Evolutionary conservation across 2,113 vertebrate species (phyloP).

Genomic region (Dicrurus megarhynchus): DNA sequence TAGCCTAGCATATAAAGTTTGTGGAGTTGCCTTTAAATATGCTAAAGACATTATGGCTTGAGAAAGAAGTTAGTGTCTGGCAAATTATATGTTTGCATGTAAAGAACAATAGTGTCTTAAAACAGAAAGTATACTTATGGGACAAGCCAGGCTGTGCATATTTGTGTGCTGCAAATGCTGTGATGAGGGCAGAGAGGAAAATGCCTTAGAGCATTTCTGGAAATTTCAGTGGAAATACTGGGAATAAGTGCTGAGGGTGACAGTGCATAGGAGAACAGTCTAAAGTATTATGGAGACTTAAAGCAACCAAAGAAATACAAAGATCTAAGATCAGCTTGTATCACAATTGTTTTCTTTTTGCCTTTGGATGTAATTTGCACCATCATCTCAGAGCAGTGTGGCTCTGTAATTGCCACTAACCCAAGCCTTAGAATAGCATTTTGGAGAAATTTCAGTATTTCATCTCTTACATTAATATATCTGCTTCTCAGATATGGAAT

Average conservation of each 20-base stretch:
- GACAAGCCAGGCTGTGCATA: background rate
- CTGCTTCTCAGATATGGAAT: slow-evolving; percentile 11
- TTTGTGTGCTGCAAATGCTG: background rate
- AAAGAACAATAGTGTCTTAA: slow-evolving; percentile 35
- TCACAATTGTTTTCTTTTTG: background rate
- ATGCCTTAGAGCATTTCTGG: slow-evolving; percentile 22
- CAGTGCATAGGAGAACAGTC: background rate
- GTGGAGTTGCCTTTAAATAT: slow-evolving; percentile 38
- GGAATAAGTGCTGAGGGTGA: background rate
- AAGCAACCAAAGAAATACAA: background rate
- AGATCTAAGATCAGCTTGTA: background rate
- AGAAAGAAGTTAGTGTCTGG: slow-evolving; percentile 32
- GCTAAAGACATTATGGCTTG: slow-evolving; percentile 25
- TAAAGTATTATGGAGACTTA: background rate
- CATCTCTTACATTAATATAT: background rate
- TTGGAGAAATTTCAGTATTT: background rate
- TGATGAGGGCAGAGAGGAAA: background rate
- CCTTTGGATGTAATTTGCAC: background rate
- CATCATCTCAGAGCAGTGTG: background rate
- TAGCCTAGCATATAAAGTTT: slow-evolving; percentile 20
- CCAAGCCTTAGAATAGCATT: background rate
- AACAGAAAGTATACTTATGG: background rate
- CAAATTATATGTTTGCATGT: slow-evolving; percentile 39
- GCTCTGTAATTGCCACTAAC: background rate
- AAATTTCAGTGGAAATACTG: background rate